A percentile compares a stretch with the other conserved stretches of the same genome.
Conservation (phyloP, 2,888 invertebrate species). For the Tupiocoris notatus region DNA sequence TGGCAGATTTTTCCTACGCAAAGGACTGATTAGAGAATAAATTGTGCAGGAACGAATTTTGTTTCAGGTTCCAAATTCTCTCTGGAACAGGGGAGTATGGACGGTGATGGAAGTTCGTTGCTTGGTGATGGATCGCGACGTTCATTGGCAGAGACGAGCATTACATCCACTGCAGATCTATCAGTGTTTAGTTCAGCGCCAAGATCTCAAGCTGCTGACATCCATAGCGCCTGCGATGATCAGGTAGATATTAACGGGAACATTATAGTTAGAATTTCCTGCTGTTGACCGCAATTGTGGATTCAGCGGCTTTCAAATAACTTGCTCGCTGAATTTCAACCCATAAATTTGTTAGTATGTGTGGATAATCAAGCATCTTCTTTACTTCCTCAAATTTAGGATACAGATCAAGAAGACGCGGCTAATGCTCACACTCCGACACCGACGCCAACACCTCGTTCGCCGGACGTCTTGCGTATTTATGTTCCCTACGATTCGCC, state of each 20-base stretch:
- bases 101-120: slow-evolving; percentile 66
- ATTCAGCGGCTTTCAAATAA: too few species aligned
- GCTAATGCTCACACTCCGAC: slow-evolving; percentile 60
- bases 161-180: slow-evolving; percentile 78
- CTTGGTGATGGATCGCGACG: slow-evolving; percentile 69
- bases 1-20: too few species aligned
- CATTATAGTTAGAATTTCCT: too few species aligned
- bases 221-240: slow-evolving; percentile 59
- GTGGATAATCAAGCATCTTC: too few species aligned
- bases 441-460: slow-evolving; percentile 59
- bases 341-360: too few species aligned
- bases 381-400: too few species aligned
- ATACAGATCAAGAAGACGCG: slow-evolving; percentile 54
- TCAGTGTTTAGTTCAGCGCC: slow-evolving; percentile 73
- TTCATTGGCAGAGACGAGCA: slow-evolving; percentile 78
- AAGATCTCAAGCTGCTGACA: slow-evolving; percentile 71
- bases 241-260: too few species aligned
- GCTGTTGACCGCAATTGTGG: too few species aligned
- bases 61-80: slow-evolving; percentile 63
- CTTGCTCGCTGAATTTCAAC: too few species aligned
- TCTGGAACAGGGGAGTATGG: slow-evolving; percentile 62
- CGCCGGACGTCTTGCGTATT: slow-evolving; percentile 68
- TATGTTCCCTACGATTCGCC: slow-evolving; percentile 70
- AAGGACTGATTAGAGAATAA: too few species aligned
- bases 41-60: too few species aligned